Percentiles rank a stretch among this genome's conserved stretches.
Evolutionary conservation across 2,888 invertebrate species (phyloP).

Genomic region (Empis livida): DNA sequence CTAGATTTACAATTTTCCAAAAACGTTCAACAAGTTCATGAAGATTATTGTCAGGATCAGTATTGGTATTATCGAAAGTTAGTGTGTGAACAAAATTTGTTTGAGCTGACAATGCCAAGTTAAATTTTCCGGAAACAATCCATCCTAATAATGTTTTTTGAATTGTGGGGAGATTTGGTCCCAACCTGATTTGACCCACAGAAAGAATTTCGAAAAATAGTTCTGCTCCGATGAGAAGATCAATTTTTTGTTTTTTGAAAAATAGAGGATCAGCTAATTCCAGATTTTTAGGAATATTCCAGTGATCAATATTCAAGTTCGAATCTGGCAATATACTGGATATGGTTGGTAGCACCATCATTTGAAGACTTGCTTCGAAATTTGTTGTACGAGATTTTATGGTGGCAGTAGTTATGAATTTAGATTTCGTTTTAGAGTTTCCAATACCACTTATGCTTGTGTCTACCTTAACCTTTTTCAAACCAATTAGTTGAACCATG

Average conservation of each 20-base stretch:
- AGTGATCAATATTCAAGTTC: background rate
- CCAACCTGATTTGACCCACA: conserved; percentile 10
- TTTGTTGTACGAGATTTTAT: background rate
- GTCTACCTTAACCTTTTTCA: background rate
- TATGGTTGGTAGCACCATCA: background rate
- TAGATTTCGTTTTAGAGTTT: background rate
- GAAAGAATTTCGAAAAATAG: conserved; percentile 11
- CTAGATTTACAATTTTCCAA: conserved; percentile 10
- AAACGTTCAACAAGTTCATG: conserved; percentile 1
- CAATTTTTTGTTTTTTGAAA: background rate
- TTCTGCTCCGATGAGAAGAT: conserved; percentile 1
- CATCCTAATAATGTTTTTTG: conserved; percentile 11
- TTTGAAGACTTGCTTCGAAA: background rate
- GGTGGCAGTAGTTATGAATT: background rate
- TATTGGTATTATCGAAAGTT: too few relatives aligned
- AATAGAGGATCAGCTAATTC: background rate
- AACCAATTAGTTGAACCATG: background rate
- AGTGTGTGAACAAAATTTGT: too few relatives aligned
- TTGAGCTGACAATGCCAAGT: background rate
- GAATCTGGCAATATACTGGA: background rate
- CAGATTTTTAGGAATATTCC: background rate
- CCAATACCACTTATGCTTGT: background rate
- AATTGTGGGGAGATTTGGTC: conserved; percentile 6
- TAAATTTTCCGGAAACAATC: conserved; percentile 2
- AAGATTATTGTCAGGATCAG: background rate